Percentiles rank a stretch among this genome's conserved stretches.
Evolutionary conservation across 2,888 invertebrate species (phyloP).

Genomic region (Gastrophysa polygoni): DNA sequence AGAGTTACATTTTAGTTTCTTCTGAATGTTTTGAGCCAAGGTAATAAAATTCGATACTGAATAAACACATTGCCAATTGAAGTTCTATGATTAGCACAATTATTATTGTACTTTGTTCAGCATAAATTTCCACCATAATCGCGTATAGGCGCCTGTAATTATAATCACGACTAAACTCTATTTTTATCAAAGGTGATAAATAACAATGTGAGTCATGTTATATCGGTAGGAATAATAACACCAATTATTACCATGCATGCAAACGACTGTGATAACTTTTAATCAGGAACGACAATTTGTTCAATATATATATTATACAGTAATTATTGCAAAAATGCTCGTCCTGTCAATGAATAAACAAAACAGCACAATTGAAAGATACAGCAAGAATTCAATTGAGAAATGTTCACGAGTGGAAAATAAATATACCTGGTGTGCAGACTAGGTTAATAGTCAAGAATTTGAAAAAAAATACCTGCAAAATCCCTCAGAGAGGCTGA

Average conservation of each 20-base stretch:
- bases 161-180: not conserved
- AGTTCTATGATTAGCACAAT: not conserved
- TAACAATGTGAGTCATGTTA: not conserved
- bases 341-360: too few relatives aligned
- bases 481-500: too few relatives aligned
- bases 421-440: too few relatives aligned
- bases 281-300: not conserved
- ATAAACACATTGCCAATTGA: not conserved
- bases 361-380: too few relatives aligned
- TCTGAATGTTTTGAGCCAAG: too few relatives aligned
- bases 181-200: not conserved
- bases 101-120: not conserved
- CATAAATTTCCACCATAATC: not conserved
- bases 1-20: too few relatives aligned
- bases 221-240: conserved; percentile 7
- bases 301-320: too few relatives aligned
- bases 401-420: too few relatives aligned
- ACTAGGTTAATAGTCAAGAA: too few relatives aligned
- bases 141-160: not conserved
- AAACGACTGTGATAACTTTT: not conserved
- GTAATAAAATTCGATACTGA: not conserved
- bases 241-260: conserved; percentile 9
- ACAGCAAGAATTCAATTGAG: too few relatives aligned
- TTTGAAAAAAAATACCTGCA: too few relatives aligned
- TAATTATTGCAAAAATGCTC: too few relatives aligned